Percentiles rank a stretch among this genome's conserved stretches.
These are phyloP conservation scores for Bombus superbus DNA, from an alignment of 1,140 invertebrate species.

Conservation along the genomic window DNA sequence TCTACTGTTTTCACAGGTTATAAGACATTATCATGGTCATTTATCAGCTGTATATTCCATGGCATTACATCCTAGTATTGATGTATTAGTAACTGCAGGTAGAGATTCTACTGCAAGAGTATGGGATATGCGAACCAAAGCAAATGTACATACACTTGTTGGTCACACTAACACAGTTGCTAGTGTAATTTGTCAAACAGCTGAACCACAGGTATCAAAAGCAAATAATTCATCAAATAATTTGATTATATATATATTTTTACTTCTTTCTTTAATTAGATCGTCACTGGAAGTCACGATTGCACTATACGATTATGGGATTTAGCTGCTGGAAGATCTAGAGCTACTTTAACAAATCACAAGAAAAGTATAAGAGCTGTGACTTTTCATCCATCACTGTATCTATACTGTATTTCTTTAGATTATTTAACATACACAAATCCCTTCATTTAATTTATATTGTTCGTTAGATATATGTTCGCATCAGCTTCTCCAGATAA, in stretches of 20 bases:
- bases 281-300: slow-evolving; percentile 92
- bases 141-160: slow-evolving; percentile 97
- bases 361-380: slow-evolving; percentile 98
- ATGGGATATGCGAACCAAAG: slow-evolving; percentile 99
- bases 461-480: slow-evolving; percentile 92
- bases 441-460: slow-evolving; percentile 2
- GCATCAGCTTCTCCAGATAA: slow-evolving; percentile 99
- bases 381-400: slow-evolving; percentile 94
- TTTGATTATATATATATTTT: background rate
- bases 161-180: slow-evolving; percentile 99
- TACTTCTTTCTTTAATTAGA: slow-evolving; percentile 73
- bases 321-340: slow-evolving; percentile 96
- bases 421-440: background rate
- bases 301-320: slow-evolving; percentile 98
- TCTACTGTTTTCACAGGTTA: slow-evolving; percentile 85
- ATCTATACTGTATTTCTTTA: slow-evolving; percentile 75
- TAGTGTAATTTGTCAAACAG: slow-evolving; percentile 94
- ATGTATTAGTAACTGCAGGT: slow-evolving; percentile 96
- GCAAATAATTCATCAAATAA: background rate
- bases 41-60: slow-evolving; percentile 98
- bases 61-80: slow-evolving; percentile 97
- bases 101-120: slow-evolving; percentile 97
- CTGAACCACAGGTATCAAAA: slow-evolving; percentile 95
- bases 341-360: slow-evolving; percentile 98
- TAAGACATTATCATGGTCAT: slow-evolving; percentile 99